Conservation (phyloP, 2,113 vertebrate species). For the Nibea coibor region DNA sequence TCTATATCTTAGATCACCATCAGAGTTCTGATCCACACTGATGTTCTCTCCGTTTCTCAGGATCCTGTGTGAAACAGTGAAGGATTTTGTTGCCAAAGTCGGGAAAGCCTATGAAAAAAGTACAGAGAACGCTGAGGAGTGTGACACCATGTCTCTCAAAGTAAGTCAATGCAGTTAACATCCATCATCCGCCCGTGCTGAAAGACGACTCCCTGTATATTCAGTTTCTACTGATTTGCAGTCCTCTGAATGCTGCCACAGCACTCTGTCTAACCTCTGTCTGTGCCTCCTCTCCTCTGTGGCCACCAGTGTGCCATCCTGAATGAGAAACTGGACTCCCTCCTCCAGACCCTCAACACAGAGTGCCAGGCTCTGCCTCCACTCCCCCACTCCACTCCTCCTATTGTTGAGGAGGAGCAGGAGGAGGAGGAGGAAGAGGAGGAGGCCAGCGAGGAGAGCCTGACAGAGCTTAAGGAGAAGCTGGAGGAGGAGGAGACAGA, state of each 20-base stretch:
- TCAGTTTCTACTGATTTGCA: not conserved
- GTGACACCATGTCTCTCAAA: slow-evolving; percentile 92
- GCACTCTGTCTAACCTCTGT: not conserved
- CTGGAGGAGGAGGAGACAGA: slow-evolving; percentile 85
- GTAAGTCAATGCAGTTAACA: slow-evolving; percentile 78
- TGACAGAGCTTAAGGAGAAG: slow-evolving; percentile 91
- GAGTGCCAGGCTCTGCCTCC: slow-evolving; percentile 84
- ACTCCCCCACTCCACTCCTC: slow-evolving; percentile 81
- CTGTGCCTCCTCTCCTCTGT: slow-evolving; percentile 12
- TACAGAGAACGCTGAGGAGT: slow-evolving; percentile 89
- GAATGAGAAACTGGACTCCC: slow-evolving; percentile 95
- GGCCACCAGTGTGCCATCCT: slow-evolving; percentile 89
- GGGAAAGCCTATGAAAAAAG: slow-evolving; percentile 93
- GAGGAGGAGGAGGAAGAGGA: slow-evolving; percentile 85
- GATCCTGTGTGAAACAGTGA: slow-evolving; percentile 96
- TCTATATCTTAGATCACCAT: no score
- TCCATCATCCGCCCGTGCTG: not conserved
- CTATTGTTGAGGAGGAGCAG: slow-evolving; percentile 91
- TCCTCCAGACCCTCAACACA: slow-evolving; percentile 91
- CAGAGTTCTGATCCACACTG: not conserved
- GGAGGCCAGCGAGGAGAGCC: slow-evolving; percentile 91
- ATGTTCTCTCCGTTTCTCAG: slow-evolving; percentile 68
- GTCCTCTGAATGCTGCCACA: not conserved
- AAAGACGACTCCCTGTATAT: not conserved
- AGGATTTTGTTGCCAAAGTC: slow-evolving; percentile 97